Conservation (phyloP, 2,888 invertebrate genomes). For the Rhingia campestris region DNA sequence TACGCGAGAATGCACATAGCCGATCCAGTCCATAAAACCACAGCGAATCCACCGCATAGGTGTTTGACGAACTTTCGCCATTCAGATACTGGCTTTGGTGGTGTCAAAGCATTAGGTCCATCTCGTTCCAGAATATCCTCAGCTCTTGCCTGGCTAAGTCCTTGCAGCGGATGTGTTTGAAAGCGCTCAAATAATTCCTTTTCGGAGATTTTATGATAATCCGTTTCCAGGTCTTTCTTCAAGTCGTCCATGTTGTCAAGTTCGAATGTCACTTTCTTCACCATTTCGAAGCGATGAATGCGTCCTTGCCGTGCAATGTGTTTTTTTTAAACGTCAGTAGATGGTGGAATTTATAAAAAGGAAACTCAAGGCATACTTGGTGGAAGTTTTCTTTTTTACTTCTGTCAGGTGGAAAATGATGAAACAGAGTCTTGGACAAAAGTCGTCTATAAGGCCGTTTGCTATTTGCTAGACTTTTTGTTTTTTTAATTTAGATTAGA, state of each 20-base stretch:
- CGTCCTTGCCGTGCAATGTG: too few relatives aligned
- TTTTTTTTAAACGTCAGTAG: too few relatives aligned
- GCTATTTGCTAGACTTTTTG: too few relatives aligned
- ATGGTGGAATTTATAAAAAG: too few relatives aligned
- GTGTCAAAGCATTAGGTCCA: constrained; percentile 89
- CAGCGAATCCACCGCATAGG: constrained; percentile 89
- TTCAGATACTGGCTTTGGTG: constrained; percentile 89
- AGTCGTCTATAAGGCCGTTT: too few relatives aligned
- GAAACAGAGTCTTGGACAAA: too few relatives aligned
- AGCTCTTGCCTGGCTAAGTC: constrained; percentile 86
- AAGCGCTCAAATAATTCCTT: constrained; percentile 96
- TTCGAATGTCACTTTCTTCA: neutral
- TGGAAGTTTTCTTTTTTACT: too few relatives aligned
- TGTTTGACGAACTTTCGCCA: constrained; percentile 85
- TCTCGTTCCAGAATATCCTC: constrained; percentile 84
- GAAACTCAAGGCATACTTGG: too few relatives aligned
- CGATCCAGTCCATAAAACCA: constrained; percentile 91
- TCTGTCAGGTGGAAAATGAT: too few relatives aligned
- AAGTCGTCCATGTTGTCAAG: constrained; percentile 18
- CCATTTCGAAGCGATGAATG: too few relatives aligned
- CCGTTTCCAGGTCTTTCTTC: constrained; percentile 60
- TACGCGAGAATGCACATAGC: constrained; percentile 87
- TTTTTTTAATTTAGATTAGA: too few relatives aligned
- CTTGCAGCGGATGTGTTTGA: constrained; percentile 92
- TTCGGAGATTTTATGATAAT: constrained; percentile 86